Conservation (phyloP, 2,888 invertebrate genomes). For the Hemistola chrysoprasaria region DNA sequence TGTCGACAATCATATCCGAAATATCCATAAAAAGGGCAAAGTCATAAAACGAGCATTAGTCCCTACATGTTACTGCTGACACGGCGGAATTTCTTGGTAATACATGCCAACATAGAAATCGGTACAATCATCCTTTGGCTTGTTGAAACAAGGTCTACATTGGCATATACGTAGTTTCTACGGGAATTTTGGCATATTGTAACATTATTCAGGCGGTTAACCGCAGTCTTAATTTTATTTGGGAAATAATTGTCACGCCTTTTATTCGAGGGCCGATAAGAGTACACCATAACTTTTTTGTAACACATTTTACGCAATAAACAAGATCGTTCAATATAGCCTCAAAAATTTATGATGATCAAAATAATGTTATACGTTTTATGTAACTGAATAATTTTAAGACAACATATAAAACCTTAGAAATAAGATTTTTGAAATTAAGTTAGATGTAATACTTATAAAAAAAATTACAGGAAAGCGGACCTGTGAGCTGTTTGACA, state of each 20-base stretch:
- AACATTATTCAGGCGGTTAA: slow-evolving; percentile 29
- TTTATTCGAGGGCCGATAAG: slow-evolving; percentile 21
- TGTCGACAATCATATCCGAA: slow-evolving; percentile 67
- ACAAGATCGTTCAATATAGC: slow-evolving; percentile 25
- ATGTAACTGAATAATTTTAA: too few relatives aligned
- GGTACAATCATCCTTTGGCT: slow-evolving; percentile 38
- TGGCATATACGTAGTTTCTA: slow-evolving; percentile 29
- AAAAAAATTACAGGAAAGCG: too few relatives aligned
- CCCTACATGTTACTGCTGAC: slow-evolving; percentile 60
- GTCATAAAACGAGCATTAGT: slow-evolving; percentile 70
- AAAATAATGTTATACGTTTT: too few relatives aligned
- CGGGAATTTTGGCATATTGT: slow-evolving; percentile 32
- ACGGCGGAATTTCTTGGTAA: slow-evolving; percentile 46
- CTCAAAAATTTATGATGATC: too few relatives aligned
- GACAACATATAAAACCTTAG: too few relatives aligned
- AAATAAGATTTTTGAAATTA: too few relatives aligned
- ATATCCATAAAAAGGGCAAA: slow-evolving; percentile 68
- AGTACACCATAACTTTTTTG: slow-evolving; percentile 10
- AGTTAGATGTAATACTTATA: too few relatives aligned
- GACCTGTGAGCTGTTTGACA: too few relatives aligned
- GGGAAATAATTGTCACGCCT: slow-evolving; percentile 27
- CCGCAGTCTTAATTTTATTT: slow-evolving; percentile 29
- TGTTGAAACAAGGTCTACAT: slow-evolving; percentile 33
- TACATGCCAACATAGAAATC: slow-evolving; percentile 39
- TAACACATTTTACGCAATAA: slow-evolving; percentile 11